phyloP scores from a whole-genome alignment of 1,140 invertebrate genomes.

The Sycobia sp. region DNA sequence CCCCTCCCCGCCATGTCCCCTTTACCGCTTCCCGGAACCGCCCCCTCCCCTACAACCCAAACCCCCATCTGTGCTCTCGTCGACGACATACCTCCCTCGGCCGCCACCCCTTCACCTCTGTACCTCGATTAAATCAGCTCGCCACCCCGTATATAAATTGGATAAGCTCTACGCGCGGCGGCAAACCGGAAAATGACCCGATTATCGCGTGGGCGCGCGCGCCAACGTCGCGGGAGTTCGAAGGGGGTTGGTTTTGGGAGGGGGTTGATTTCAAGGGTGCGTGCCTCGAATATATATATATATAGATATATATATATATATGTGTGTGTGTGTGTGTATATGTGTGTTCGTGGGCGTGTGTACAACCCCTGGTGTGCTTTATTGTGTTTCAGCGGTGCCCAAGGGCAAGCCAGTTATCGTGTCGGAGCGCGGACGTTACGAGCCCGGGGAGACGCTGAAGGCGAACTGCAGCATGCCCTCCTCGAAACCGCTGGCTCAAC shows the following conservation, averaged over 20 bases:
- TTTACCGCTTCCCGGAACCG: background rate
- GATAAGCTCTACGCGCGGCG: conserved; percentile 39
- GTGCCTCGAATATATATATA: no score
- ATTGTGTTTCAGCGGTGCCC: conserved; percentile 57
- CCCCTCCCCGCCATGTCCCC: no score
- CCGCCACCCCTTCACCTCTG: no score
- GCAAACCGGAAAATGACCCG: conserved; percentile 35
- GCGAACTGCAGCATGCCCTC: conserved; percentile 80
- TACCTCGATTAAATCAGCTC: conserved; percentile 29
- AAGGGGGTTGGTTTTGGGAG: conserved; percentile 26
- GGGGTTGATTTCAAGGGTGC: conserved; percentile 23
- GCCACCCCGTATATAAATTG: conserved; percentile 46
- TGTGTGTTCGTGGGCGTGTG: no score
- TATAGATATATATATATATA: no score
- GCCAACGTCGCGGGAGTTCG: conserved; percentile 22
- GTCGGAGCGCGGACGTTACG: conserved; percentile 73
- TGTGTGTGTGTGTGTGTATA: no score
- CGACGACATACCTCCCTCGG: no score
- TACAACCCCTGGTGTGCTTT: conserved; percentile 35
- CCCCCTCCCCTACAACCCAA: background rate
- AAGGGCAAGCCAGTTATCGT: conserved; percentile 50
- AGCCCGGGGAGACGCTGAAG: conserved; percentile 72
- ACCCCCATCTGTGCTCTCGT: background rate
- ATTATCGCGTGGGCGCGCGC: conserved; percentile 31
- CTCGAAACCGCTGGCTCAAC: conserved; percentile 70